These are phyloP conservation scores for Hecatera dysodea DNA, from an alignment of 2,888 invertebrate genomes.

Conservation along the genomic window DNA sequence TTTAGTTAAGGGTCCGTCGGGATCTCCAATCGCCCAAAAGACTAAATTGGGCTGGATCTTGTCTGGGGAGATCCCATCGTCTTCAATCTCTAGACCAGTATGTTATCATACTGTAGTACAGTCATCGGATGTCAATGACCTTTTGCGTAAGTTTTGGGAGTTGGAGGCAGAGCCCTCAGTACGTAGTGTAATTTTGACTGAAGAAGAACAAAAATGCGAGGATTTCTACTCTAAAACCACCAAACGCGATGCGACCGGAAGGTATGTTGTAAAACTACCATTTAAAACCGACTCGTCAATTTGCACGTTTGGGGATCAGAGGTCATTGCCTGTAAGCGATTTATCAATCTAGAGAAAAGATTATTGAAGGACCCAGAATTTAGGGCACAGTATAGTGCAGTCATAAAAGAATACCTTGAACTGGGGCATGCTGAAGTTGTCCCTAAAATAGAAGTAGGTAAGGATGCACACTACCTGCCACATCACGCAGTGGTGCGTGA, in stretches of 20 bases:
- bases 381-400: not conserved
- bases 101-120: too few species aligned
- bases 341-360: not conserved
- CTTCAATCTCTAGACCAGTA: too few species aligned
- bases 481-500: too few species aligned
- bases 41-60: slow-evolving; percentile 5
- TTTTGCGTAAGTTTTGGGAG: not conserved
- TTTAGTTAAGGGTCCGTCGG: not conserved
- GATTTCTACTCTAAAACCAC: not conserved
- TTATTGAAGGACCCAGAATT: not conserved
- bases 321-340: slow-evolving; percentile 2
- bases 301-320: not conserved
- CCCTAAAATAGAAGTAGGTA: not conserved
- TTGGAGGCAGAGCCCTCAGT: slow-evolving; percentile 1
- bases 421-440: slow-evolving; percentile 4
- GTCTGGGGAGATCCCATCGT: not conserved
- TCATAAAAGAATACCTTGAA: not conserved
- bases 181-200: not conserved
- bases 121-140: not conserved
- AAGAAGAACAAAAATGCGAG: not conserved
- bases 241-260: not conserved
- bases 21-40: not conserved
- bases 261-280: not conserved
- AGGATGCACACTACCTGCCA: too few species aligned
- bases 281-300: slow-evolving; percentile 1